Evolutionary conservation across 2,797 vertebrate genomes (phyloP).

Genomic region (Cephalopachus bancanus): DNA sequence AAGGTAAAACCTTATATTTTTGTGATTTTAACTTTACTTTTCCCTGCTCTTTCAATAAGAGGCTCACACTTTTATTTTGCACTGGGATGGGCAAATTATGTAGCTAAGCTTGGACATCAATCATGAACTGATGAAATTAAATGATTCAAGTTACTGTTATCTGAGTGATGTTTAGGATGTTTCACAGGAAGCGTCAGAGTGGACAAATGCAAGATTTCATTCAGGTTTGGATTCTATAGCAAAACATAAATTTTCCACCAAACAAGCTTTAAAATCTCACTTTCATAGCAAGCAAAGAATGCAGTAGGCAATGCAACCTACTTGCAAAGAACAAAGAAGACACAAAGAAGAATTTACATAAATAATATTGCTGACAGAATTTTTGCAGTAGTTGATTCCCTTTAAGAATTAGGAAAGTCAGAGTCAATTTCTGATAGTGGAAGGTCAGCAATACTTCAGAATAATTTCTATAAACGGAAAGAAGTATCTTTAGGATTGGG

Average conservation of each 20-base stretch:
- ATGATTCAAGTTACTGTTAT: not conserved
- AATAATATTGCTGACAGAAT: not conserved
- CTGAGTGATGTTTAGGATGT: not conserved
- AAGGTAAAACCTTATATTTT: constrained; percentile 15
- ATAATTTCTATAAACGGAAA: not conserved
- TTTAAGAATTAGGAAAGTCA: constrained; percentile 16
- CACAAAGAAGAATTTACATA: not conserved
- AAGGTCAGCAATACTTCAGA: not conserved
- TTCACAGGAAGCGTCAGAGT: not conserved
- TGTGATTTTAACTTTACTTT: not conserved
- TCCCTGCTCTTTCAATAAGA: not conserved
- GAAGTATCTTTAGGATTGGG: not conserved
- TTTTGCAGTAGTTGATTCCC: not conserved
- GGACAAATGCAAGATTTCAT: not conserved
- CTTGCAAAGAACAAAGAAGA: not conserved
- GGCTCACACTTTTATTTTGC: constrained; percentile 5
- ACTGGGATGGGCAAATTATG: not conserved
- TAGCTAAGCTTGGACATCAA: not conserved
- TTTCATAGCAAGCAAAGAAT: not conserved
- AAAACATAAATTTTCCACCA: not conserved
- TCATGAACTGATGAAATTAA: not conserved
- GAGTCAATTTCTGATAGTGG: not conserved
- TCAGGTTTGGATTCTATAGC: constrained; percentile 17
- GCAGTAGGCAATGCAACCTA: not conserved
- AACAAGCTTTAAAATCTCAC: not conserved